Conservation (phyloP, 2,888 invertebrate species). For the Labia minor region DNA sequence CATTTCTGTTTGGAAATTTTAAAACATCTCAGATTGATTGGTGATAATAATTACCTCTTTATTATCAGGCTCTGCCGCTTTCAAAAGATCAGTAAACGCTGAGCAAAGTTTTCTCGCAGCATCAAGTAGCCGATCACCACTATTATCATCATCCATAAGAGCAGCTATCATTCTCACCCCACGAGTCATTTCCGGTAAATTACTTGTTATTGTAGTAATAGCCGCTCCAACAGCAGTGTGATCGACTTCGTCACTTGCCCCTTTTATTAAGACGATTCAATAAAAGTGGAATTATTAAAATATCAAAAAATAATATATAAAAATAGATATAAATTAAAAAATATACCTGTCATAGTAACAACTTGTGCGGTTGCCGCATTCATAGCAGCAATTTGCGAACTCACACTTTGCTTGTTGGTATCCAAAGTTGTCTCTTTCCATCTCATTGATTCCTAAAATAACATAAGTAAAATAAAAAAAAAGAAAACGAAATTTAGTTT, state of each 20-base stretch:
- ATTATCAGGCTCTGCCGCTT: constrained; percentile 89
- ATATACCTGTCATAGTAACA: constrained; percentile 65
- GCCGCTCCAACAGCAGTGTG: constrained; percentile 94
- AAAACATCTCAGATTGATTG: no score
- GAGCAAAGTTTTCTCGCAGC: constrained; percentile 85
- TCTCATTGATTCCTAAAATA: constrained; percentile 59
- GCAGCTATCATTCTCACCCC: constrained; percentile 94
- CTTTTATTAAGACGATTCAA: constrained; percentile 34
- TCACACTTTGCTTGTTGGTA: constrained; percentile 90
- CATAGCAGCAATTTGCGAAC: constrained; percentile 96
- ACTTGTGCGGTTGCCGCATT: constrained; percentile 98
- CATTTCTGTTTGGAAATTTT: no score
- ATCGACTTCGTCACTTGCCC: constrained; percentile 78
- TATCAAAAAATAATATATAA: neutral
- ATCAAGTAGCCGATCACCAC: constrained; percentile 75
- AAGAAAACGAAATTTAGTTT: no score
- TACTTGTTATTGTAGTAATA: constrained; percentile 92
- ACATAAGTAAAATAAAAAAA: neutral
- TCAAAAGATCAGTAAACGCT: constrained; percentile 88
- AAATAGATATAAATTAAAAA: neutral
- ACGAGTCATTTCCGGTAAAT: constrained; percentile 90
- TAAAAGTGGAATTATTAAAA: neutral
- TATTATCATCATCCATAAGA: constrained; percentile 74
- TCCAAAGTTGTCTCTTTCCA: constrained; percentile 93
- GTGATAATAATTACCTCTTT: constrained; percentile 66